These are phyloP conservation scores for Vipera ursinii DNA, from an alignment of 2,797 vertebrate species.

Conservation along the genomic window DNA sequence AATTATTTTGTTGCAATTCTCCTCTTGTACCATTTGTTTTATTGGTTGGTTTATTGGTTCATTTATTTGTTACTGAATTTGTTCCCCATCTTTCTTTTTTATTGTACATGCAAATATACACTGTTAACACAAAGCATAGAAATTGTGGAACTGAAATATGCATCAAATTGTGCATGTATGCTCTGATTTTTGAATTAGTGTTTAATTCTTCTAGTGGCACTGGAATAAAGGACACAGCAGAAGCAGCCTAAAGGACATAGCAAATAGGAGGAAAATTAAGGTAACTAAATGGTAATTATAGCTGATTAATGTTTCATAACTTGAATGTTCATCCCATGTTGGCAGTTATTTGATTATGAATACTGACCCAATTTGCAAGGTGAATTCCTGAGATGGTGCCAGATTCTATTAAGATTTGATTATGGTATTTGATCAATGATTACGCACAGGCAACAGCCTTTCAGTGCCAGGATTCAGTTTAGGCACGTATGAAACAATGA, in stretches of 20 bases:
- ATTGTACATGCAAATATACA: not conserved
- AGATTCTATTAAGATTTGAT: not conserved
- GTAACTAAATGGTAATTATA: not conserved
- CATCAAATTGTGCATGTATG: not conserved
- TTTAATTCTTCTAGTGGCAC: not conserved
- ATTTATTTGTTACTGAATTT: not conserved
- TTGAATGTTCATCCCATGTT: not conserved
- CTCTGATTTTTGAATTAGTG: not conserved
- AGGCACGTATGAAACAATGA: not conserved
- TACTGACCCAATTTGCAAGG: not conserved
- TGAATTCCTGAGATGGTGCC: not conserved
- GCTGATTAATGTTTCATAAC: not conserved
- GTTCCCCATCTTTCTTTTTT: not conserved
- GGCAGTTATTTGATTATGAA: not conserved
- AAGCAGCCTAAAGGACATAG: not conserved
- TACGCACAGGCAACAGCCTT: not conserved
- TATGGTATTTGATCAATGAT: not conserved
- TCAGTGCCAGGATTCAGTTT: not conserved
- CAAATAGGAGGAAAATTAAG: not conserved
- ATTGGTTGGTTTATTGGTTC: not conserved
- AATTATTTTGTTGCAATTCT: not conserved
- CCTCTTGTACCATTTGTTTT: not conserved
- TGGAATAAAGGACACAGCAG: not conserved
- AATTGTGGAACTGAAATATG: not conserved
- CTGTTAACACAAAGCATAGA: not conserved